Evolutionary conservation across 2,113 vertebrate species (phyloP).

Genomic region (Entomyzon cyanotis): DNA sequence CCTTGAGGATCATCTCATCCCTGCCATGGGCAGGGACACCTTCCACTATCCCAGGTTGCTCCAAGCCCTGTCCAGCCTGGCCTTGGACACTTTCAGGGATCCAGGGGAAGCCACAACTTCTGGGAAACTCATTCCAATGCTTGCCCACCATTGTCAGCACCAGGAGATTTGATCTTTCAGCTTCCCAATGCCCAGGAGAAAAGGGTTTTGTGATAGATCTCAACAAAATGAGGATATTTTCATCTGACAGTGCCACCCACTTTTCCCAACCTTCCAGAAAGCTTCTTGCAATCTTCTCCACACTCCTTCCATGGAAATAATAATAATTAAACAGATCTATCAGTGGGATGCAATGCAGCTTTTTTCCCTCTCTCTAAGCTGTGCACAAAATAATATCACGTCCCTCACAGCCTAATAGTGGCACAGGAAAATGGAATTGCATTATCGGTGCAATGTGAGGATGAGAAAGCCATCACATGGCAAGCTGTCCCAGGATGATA

Average conservation of each 20-base stretch:
- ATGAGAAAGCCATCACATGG: slow-evolving; percentile 24
- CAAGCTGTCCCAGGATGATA: not conserved
- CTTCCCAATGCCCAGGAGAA: not conserved
- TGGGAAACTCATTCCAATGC: not conserved
- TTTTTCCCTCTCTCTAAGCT: not conserved
- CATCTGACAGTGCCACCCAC: not conserved
- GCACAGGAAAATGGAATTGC: not conserved
- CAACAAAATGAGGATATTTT: not conserved
- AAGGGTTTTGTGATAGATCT: not conserved
- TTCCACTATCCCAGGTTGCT: not conserved
- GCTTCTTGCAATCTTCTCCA: not conserved
- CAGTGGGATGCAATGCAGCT: not conserved
- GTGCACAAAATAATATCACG: not conserved
- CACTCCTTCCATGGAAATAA: not conserved
- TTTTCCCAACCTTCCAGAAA: not conserved
- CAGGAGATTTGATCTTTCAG: not conserved
- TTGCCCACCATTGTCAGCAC: not conserved
- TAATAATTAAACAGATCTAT: not conserved
- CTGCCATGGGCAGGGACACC: not conserved
- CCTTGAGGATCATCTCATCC: not conserved
- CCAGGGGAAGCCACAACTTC: not conserved
- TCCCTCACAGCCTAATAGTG: not conserved
- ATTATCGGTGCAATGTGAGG: not conserved
- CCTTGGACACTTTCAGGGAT: not conserved
- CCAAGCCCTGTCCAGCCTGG: accelerated